Evolutionary conservation across 2,113 vertebrate species (phyloP).

Genomic region (Rhinopithecus roxellana): DNA sequence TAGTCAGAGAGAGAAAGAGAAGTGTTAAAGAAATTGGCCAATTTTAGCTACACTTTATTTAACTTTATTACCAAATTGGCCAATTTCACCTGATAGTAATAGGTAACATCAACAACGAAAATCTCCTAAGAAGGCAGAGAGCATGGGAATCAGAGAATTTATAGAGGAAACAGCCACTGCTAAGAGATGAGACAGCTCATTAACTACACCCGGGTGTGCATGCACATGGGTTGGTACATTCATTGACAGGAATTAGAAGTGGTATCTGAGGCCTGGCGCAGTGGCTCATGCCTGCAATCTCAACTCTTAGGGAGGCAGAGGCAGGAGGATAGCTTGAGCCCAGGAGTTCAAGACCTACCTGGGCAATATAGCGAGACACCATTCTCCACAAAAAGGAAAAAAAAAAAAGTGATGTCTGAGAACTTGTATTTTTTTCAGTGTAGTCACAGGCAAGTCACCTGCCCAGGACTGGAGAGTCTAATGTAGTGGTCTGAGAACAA

Average conservation of each 20-base stretch:
- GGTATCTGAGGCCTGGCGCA: too few relatives aligned
- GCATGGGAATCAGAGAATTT: background rate
- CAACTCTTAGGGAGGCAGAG: too few relatives aligned
- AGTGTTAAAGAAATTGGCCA: background rate
- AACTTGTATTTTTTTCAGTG: background rate
- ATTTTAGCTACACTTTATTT: background rate
- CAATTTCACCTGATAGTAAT: background rate
- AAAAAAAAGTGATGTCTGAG: too few relatives aligned
- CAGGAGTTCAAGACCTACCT: too few relatives aligned
- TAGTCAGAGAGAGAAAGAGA: background rate
- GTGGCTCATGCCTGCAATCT: too few relatives aligned
- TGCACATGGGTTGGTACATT: background rate
- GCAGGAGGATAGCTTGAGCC: too few relatives aligned
- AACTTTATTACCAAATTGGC: background rate
- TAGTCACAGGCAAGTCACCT: background rate
- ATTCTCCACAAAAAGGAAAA: too few relatives aligned
- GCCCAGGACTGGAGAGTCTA: background rate
- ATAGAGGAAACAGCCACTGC: background rate
- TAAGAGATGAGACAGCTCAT: too few relatives aligned
- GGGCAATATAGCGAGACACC: too few relatives aligned
- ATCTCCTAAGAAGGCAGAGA: background rate
- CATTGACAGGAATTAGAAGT: background rate
- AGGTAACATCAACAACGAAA: background rate
- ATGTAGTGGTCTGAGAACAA: background rate
- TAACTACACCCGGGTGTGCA: too few relatives aligned